Evolutionary conservation across 2,797 vertebrate genomes (phyloP), one percentile per base, ranked within the genome.

Genomic region (Melanotaenia parkinsoni): DNA sequence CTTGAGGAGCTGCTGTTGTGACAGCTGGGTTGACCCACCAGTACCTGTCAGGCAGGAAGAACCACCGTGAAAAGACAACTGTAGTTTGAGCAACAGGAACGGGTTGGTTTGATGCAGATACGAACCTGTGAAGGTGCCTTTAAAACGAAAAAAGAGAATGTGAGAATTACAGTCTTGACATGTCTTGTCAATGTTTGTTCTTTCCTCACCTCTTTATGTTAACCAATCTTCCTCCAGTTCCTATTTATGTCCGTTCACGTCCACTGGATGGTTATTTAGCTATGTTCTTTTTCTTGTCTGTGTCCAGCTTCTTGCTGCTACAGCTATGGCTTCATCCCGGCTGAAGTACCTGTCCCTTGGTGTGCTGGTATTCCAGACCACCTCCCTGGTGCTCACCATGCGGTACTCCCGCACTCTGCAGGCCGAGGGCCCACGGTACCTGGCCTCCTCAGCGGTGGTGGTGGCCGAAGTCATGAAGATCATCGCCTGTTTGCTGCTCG

Each of bases 291-390:
- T 6, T 32, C 26, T 37, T 26, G 45, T 24, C 30, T 47, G 22
- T 43, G 10, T 16, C 53, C 70, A 84, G 72, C 37, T 4, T 13
- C 37, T 51, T 33, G 63, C 12, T 35, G 0, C 16, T 47, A 62
- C 18, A 37, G 50, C 5, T 76, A 95, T 94, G 94, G 90, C 94
- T 90, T 96, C 96, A 5, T n/a, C 95, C 81, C 95, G 93, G 86
- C 92, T 99, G 70, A 99, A 99, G 87, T 99, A 99, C 93, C 92
- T 99, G 74, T 99, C 98, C 59, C 91, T 99, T 92, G 95, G 97
- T 56, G 96, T 99, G 89, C 93, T 99, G 94, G 98, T 99, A 76
- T 96, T 98, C 90, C 98, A 99, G 95, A 99, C 98, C 76, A 99
- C 98, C 20, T 96, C 96, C 65, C 94, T 99, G 92, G 98, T 99